A percentile compares a stretch with the other conserved stretches of the same genome.
Conservation (phyloP, 2,113 vertebrate species). For the Apistogramma diplotaenia region DNA sequence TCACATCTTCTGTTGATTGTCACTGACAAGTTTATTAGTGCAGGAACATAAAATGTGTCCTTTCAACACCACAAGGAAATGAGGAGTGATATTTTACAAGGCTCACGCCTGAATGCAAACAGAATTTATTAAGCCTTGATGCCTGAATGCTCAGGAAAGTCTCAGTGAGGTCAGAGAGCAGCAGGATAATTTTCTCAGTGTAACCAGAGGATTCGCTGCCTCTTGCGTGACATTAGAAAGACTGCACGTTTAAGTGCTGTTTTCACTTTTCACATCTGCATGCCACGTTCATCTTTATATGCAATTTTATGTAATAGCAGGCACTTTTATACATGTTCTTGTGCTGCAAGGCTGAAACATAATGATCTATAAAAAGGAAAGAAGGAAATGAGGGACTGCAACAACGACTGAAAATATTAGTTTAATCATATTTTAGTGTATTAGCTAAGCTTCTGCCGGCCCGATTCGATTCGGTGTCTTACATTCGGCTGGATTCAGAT, state of each 20-base stretch:
- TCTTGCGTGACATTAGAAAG: background rate
- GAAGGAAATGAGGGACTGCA: background rate
- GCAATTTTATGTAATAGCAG: background rate
- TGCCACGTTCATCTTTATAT: background rate
- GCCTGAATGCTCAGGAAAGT: background rate
- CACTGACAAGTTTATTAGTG: too few species aligned
- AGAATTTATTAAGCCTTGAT: too few species aligned
- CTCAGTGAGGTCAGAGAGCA: background rate
- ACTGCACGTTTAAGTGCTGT: background rate
- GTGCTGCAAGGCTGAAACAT: background rate
- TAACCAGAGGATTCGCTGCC: background rate
- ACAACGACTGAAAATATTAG: background rate
- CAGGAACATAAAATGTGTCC: too few species aligned
- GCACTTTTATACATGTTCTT: background rate
- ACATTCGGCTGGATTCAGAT: constrained; percentile 97
- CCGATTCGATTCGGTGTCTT: constrained; percentile 69
- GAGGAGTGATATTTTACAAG: too few species aligned
- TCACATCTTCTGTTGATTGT: too few species aligned
- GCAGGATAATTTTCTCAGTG: background rate
- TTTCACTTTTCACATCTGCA: background rate
- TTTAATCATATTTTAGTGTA: background rate
- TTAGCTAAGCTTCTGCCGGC: background rate
- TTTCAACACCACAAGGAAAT: too few species aligned
- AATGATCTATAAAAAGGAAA: background rate
- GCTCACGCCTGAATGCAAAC: too few species aligned